Percentiles rank a stretch among this genome's conserved stretches.
phyloP scores from a whole-genome alignment of 2,113 vertebrate genomes.

The Polyodon spathula region DNA sequence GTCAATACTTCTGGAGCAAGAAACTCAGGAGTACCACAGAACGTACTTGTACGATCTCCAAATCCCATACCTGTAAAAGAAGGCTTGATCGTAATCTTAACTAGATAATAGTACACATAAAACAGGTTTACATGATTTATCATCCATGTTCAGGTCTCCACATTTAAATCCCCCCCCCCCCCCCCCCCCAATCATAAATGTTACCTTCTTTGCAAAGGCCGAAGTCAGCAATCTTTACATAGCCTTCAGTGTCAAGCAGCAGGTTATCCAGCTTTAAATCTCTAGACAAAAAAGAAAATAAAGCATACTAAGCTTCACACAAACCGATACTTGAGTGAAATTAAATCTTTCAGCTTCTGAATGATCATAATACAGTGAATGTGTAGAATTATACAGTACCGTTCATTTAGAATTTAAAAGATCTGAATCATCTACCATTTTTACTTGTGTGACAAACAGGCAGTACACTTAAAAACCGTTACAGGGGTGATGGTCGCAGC shows the following conservation, averaged over 20 bases:
- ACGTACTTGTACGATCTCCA: constrained; percentile 90
- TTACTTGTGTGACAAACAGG: background rate
- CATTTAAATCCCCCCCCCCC: too few species aligned
- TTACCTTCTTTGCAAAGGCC: constrained; percentile 98
- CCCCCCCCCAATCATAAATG: background rate
- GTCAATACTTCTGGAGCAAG: constrained; percentile 94
- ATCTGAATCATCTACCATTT: background rate
- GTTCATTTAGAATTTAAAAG: background rate
- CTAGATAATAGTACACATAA: background rate
- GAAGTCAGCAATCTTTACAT: constrained; percentile 98
- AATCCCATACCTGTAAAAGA: constrained; percentile 83
- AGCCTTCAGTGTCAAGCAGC: constrained; percentile 88
- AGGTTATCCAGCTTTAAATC: constrained; percentile 96
- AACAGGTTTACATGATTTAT: background rate
- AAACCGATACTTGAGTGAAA: background rate
- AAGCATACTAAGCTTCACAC: background rate
- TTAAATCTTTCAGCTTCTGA: background rate
- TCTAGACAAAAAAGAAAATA: constrained; percentile 43
- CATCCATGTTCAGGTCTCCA: too few species aligned
- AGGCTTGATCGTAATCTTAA: background rate
- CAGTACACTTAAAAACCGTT: background rate
- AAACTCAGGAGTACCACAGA: constrained; percentile 96
- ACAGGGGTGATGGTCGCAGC: constrained; percentile 18
- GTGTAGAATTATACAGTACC: too few species aligned
- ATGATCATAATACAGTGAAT: too few species aligned